Evolutionary conservation across 2,113 vertebrate genomes (phyloP), one percentile per base, ranked within the genome.

Genomic region (Spea multiplicata): DNA sequence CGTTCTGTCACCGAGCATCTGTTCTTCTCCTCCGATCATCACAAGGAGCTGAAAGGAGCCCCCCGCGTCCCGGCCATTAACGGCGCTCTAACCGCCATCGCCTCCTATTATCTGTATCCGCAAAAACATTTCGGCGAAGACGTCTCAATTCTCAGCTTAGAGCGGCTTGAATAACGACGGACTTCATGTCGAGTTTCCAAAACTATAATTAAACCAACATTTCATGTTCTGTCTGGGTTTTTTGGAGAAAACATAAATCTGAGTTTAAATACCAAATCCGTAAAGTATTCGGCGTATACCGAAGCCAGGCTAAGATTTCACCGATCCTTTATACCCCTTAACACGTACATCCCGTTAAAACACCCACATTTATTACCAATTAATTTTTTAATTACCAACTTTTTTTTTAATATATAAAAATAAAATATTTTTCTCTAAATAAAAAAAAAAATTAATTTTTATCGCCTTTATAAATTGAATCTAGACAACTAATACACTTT

Each of bases 131-230:
- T 80, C 64, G 73, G 57, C 61, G 47, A 44, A 9, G 14, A 73
- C 50, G 50, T 73, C 77, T 80, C 73, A n/a, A 70, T 70, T 70
- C 14, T 52, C 45, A 73, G 66, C 77, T 67, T 73, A 1, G 53
- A 70, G 71, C 73, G 77, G 57, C 70, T 16, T 47, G 77, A 66
- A 80, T 80, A 80, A 73, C 65, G 77, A 80, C 73, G 8, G 55
- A 44, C 64, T 46, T 66, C 62, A 59, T 13, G 71, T 48, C 5
- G 62, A 52, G 71, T 44, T 45, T 67, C 49, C 52, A 44, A 66
- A 80, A 66, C 71, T 72, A 30, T 80, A 66, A 80, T 80, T 73
- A 80, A 80, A 80, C 49, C 64, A 80, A 53, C 62, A 67, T 73
- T 73, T 73, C 71, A 67, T 67, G 72, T 73, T 55, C 70, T 67